These are phyloP conservation scores for Xyrauchen texanus DNA, from an alignment of 2,113 vertebrate genomes.

Conservation along the genomic window DNA sequence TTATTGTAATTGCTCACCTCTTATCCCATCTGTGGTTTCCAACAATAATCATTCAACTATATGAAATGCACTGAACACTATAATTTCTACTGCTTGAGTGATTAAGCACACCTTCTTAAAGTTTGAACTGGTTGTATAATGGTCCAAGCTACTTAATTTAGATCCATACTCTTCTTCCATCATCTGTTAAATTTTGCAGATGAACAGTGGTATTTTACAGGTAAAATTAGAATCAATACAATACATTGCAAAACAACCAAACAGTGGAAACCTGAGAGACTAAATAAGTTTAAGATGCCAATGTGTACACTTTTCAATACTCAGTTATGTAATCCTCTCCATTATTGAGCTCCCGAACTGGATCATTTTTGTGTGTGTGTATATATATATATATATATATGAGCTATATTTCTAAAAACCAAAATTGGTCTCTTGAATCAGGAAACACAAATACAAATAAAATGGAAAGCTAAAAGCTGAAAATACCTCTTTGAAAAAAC, in stretches of 20 bases:
- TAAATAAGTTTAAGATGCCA: slow-evolving; percentile 28
- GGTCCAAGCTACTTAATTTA: neutral
- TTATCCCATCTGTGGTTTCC: slow-evolving; percentile 6
- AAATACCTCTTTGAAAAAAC: slow-evolving; percentile 7
- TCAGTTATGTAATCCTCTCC: slow-evolving; percentile 10
- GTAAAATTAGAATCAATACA: neutral
- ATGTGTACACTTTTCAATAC: slow-evolving; percentile 16
- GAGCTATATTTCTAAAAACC: slow-evolving; percentile 18
- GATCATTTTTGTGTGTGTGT: too few relatives aligned
- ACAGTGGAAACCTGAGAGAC: slow-evolving; percentile 51
- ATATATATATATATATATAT: too few relatives aligned
- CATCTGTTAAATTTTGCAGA: slow-evolving; percentile 6
- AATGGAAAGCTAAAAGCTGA: neutral
- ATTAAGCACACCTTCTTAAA: slow-evolving; percentile 9
- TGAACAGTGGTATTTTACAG: neutral
- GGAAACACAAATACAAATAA: neutral
- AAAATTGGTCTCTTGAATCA: neutral
- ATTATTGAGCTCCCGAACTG: too few relatives aligned
- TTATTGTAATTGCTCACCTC: slow-evolving; percentile 37
- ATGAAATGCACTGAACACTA: slow-evolving; percentile 11
- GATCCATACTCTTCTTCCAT: neutral
- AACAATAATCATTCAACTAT: slow-evolving; percentile 18
- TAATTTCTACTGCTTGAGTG: neutral
- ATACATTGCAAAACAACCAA: slow-evolving; percentile 30
- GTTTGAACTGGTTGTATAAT: neutral